A percentile compares a stretch with the other conserved stretches of the same genome.
phyloP scores from a whole-genome alignment of 2,113 vertebrate species.

The Telmatochromis brachygnathus region DNA sequence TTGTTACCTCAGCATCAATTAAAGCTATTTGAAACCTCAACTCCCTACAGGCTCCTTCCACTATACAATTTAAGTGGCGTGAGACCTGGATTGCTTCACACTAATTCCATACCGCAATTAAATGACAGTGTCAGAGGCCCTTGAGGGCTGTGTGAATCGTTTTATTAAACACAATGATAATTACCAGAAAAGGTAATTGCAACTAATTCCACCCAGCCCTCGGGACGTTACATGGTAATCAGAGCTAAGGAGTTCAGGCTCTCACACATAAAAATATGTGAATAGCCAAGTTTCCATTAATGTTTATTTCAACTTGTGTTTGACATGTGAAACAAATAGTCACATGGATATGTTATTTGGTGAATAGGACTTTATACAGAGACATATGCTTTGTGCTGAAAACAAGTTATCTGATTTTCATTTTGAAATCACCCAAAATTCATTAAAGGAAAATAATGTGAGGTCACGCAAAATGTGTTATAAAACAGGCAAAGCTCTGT shows the following conservation, averaged over 20 bases:
- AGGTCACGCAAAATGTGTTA: background rate
- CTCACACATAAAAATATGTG: background rate
- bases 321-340: background rate
- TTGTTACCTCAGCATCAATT: slow-evolving; percentile 53
- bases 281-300: background rate
- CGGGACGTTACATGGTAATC: background rate
- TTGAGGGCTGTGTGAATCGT: slow-evolving; percentile 15
- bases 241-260: background rate
- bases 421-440: background rate
- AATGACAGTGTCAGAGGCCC: slow-evolving; percentile 19
- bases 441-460: background rate
- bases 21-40: slow-evolving; percentile 56
- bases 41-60: slow-evolving; percentile 34
- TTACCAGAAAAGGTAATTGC: slow-evolving; percentile 50
- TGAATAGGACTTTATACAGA: background rate
- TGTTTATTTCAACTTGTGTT: background rate
- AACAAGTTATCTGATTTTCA: background rate
- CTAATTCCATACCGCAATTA: slow-evolving; percentile 32
- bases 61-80: slow-evolving; percentile 45
- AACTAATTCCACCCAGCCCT: slow-evolving; percentile 44
- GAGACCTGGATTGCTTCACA: slow-evolving; percentile 39
- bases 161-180: slow-evolving; percentile 36
- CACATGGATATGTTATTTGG: background rate
- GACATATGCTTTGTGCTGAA: background rate
- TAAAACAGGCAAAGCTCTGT: background rate